phyloP scores from a whole-genome alignment of 2,113 vertebrate genomes.

The Thalassoma bifasciatum region DNA sequence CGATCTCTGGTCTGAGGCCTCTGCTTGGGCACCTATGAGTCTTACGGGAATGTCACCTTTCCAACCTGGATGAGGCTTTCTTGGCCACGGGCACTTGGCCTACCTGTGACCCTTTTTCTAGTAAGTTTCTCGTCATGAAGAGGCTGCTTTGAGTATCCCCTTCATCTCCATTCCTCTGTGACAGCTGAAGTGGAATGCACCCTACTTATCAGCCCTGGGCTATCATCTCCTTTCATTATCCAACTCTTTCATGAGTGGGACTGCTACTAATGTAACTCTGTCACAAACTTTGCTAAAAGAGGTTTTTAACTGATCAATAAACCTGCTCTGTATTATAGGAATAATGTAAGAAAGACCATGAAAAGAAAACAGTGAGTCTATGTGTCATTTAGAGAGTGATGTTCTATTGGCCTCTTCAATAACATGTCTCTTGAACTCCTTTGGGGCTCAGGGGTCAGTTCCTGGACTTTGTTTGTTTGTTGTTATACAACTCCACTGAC shows the following conservation, averaged over 20 bases:
- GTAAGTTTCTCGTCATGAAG: constrained; percentile 28
- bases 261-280: constrained; percentile 23
- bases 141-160: constrained; percentile 23
- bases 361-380: not conserved
- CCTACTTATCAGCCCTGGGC: constrained; percentile 47
- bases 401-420: not conserved
- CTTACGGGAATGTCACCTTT: constrained; percentile 56
- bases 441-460: not conserved
- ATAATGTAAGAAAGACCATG: no score
- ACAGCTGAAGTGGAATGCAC: constrained; percentile 46
- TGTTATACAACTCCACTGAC: not conserved
- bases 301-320: not conserved
- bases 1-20: constrained; percentile 8
- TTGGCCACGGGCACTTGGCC: constrained; percentile 46
- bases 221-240: constrained; percentile 24
- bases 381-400: not conserved
- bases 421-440: not conserved
- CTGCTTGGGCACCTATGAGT: constrained; percentile 18
- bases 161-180: constrained; percentile 29
- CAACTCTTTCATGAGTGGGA: not conserved
- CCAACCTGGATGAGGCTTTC: constrained; percentile 50
- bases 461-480: not conserved
- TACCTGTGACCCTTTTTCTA: constrained; percentile 52
- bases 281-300: not conserved
- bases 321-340: not conserved